A percentile compares a stretch with the other conserved stretches of the same genome.
Conservation (phyloP, 2,888 invertebrate species). For the Dryobotodes eremita region DNA sequence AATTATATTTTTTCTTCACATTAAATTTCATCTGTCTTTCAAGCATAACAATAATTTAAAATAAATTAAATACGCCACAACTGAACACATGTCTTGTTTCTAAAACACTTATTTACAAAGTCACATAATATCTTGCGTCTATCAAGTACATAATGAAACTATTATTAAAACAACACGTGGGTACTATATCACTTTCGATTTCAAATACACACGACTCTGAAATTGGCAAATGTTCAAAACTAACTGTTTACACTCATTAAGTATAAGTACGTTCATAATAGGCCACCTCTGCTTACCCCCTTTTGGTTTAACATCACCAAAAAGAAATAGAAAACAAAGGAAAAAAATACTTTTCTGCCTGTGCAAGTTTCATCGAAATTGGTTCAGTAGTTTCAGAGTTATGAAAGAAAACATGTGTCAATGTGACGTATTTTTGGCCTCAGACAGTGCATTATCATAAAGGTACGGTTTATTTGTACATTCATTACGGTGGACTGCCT, state of each 20-base stretch:
- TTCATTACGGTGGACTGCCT: background rate
- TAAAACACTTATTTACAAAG: slow-evolving; percentile 28
- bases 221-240: slow-evolving; percentile 44
- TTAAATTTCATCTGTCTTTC: background rate
- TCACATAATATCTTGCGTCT: background rate
- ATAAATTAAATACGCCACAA: slow-evolving; percentile 11
- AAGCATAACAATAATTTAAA: slow-evolving; percentile 3
- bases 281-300: background rate
- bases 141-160: slow-evolving; percentile 9
- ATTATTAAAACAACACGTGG: slow-evolving; percentile 47
- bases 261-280: background rate
- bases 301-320: background rate
- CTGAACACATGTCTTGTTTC: slow-evolving; percentile 14
- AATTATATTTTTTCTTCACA: background rate
- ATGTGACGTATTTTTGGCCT: slow-evolving; percentile 11
- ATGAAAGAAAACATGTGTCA: slow-evolving; percentile 21
- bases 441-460: background rate
- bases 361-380: slow-evolving; percentile 29
- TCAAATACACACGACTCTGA: slow-evolving; percentile 34
- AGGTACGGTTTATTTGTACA: background rate
- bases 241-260: slow-evolving; percentile 1
- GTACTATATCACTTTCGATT: slow-evolving; percentile 52
- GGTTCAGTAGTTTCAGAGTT: slow-evolving; percentile 19
- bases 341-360: background rate
- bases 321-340: background rate